Conservation (phyloP, 2,797 vertebrate species). For the Tiaroga cobitis region DNA sequence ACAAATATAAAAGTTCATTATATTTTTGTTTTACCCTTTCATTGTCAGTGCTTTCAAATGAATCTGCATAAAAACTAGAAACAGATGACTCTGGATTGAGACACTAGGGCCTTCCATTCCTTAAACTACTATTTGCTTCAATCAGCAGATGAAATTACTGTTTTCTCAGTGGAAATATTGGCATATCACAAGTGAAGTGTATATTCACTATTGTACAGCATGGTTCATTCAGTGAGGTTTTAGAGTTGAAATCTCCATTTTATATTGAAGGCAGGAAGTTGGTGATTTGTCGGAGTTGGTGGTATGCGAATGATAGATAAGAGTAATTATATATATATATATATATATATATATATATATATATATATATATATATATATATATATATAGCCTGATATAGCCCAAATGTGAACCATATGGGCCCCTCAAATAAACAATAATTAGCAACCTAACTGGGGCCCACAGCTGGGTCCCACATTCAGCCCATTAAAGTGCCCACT, state of each 20-base stretch:
- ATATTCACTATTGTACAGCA: not conserved
- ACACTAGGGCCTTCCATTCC: not conserved
- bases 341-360: no score
- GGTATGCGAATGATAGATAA: not conserved
- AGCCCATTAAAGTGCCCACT: no score
- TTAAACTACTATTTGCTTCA: slow-evolving; percentile 20
- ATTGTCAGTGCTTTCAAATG: not conserved
- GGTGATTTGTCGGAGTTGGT: slow-evolving; percentile 9
- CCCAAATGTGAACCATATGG: no score
- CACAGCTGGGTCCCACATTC: no score
- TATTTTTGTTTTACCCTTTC: not conserved
- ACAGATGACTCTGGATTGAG: not conserved
- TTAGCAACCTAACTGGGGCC: no score
- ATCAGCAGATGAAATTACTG: not conserved
- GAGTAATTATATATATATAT: no score
- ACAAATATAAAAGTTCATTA: not conserved
- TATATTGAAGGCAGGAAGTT: slow-evolving; percentile 1
- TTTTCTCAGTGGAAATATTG: not conserved
- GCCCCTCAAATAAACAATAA: no score
- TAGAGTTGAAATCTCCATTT: not conserved
- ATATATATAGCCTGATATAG: no score
- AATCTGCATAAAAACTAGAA: slow-evolving; percentile 3
- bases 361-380: no score
- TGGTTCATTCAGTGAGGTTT: not conserved
- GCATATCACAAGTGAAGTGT: not conserved